phyloP scores from a whole-genome alignment of 1,140 invertebrate genomes.

The Eurosta solidaginis region DNA sequence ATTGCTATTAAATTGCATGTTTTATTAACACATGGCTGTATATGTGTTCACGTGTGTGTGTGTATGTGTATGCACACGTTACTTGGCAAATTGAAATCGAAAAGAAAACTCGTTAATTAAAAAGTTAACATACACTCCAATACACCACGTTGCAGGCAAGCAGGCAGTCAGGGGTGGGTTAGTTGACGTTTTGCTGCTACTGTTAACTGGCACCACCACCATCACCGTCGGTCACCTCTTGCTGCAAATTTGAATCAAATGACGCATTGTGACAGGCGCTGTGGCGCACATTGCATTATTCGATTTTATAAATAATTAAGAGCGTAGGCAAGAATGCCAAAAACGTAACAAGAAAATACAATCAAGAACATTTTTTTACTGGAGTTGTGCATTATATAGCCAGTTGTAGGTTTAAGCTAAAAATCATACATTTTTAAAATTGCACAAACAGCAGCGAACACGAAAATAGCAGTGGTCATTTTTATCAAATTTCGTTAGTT shows the following conservation, averaged over 20 bases:
- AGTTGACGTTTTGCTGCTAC: too few relatives aligned
- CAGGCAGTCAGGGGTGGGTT: not conserved
- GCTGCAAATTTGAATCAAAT: too few relatives aligned
- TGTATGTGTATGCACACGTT: not conserved
- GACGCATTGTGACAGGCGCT: not conserved
- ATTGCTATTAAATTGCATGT: not conserved
- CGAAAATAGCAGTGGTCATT: too few relatives aligned
- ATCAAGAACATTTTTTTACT: too few relatives aligned
- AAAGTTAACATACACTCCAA: constrained; percentile 53
- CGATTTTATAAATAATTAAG: constrained; percentile 27
- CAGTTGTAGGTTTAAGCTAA: too few relatives aligned
- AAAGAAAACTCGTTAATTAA: constrained; percentile 60
- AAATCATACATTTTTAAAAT: too few relatives aligned
- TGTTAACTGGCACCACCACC: too few relatives aligned
- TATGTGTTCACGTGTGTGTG: not conserved
- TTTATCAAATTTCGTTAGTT: too few relatives aligned
- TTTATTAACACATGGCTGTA: not conserved
- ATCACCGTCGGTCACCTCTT: too few relatives aligned
- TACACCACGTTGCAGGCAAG: constrained; percentile 27
- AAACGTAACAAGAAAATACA: too few relatives aligned
- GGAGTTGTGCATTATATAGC: too few relatives aligned
- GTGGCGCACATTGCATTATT: not conserved
- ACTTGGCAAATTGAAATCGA: constrained; percentile 58
- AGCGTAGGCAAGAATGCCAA: constrained; percentile 25
- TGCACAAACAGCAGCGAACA: too few relatives aligned